Evolutionary conservation across 64 coral and sea anemone species (phyloP), one percentile per base, ranked within the genome.

Genomic region (Montipora cactus): DNA sequence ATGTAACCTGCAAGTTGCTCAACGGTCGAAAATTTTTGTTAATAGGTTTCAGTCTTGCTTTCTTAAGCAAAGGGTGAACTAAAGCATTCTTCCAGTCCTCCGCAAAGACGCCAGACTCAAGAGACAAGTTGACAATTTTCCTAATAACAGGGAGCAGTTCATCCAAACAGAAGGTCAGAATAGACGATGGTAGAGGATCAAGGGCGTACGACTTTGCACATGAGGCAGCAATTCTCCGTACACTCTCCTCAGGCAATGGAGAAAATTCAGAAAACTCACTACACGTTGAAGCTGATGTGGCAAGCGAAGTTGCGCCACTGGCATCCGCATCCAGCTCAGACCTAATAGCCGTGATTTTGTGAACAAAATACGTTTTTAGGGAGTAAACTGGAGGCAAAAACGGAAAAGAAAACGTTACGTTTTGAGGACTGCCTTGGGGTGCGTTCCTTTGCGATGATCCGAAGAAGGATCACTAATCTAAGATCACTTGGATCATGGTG

Each of bases 11-110:
- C 58, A 90, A 64, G 62, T 90, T 79, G 75, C 88, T 90, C 25
- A 83, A 61, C 58, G 89, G 78, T 20, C 78, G 89, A 82, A 81
- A 91, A 23, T 91, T 91, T 71, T 91, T 91, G 52, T 91, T 81
- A 81, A 91, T 91, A 61, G 69, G 59, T 81, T 91, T 70, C 48
- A 91, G 78, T 49, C n/a, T 52, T 68, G 76, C 46, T 82, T 83
- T 91, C 79, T 91, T 91, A 49, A 91, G 66, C 69, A 20, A 51
- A 9, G 89, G 89, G 44, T 52, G 76, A 66, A 91, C 89, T 66
- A 81, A 80, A 59, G 77, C 62, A 81, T 70, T 67, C 77, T 91
- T 91, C 77, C 89, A 91, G 44, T 91, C 28, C 53, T 91, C 77
- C 18, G 88, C 50, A 78, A 90, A 90, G 51, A 68, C 58, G 23